phyloP scores from a whole-genome alignment of 1,140 invertebrate genomes.

The Bombyx mandarina region DNA sequence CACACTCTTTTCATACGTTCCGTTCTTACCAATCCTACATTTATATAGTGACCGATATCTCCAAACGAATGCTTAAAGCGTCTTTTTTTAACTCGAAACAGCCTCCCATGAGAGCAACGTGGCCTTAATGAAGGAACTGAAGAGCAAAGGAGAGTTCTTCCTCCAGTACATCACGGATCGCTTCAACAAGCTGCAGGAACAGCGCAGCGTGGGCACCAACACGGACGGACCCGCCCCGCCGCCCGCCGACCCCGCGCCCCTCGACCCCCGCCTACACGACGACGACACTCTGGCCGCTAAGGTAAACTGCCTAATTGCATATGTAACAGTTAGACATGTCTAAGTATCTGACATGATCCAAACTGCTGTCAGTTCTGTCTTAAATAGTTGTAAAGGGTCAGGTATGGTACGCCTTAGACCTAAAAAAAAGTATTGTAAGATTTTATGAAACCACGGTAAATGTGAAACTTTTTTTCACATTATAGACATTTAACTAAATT shows the following conservation, averaged over 20 bases:
- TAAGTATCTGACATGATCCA: too few species aligned
- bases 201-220: conserved; percentile 37
- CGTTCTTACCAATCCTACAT: too few species aligned
- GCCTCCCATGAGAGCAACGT: conserved; percentile 64
- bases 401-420: too few species aligned
- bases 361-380: too few species aligned
- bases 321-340: conserved; percentile 4
- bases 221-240: conserved; percentile 23
- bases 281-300: conserved; percentile 38
- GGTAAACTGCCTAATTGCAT: conserved; percentile 14
- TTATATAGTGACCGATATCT: too few species aligned
- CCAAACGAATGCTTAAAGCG: too few species aligned
- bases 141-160: conserved; percentile 70
- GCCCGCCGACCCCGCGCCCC: background rate
- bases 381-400: too few species aligned
- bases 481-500: too few species aligned
- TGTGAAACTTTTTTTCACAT: too few species aligned
- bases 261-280: conserved; percentile 15
- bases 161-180: conserved; percentile 66
- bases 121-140: conserved; percentile 64
- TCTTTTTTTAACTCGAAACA: conserved; percentile 15
- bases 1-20: too few species aligned
- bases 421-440: too few species aligned
- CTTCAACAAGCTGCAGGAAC: conserved; percentile 41
- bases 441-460: too few species aligned